phyloP scores from a whole-genome alignment of 2,797 vertebrate genomes.

The Melanotaenia parkinsoni region DNA sequence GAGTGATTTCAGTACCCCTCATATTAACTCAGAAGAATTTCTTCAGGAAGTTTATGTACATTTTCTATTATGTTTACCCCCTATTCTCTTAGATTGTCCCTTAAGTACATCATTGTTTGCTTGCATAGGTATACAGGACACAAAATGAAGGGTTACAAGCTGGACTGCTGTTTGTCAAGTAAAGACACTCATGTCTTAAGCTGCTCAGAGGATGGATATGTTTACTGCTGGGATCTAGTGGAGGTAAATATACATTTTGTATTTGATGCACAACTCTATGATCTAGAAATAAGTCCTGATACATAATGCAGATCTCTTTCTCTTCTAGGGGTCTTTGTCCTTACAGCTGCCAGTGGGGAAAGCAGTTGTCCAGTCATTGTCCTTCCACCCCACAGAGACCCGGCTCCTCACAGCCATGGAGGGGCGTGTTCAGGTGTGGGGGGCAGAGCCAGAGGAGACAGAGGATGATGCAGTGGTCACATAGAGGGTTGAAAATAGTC shows the following conservation, averaged over 20 bases:
- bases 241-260: constrained; percentile 48
- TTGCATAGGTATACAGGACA: constrained; percentile 88
- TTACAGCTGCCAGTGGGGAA: constrained; percentile 86
- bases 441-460: constrained; percentile 78
- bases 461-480: constrained; percentile 37
- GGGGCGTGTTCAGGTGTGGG: constrained; percentile 89
- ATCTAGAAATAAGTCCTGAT: background rate
- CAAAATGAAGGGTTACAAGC: constrained; percentile 90
- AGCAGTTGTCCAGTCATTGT: constrained; percentile 89
- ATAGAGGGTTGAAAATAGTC: constrained; percentile 20
- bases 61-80: background rate
- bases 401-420: constrained; percentile 86
- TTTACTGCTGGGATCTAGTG: constrained; percentile 92
- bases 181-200: constrained; percentile 91
- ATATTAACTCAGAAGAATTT: background rate
- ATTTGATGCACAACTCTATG: background rate
- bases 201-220: constrained; percentile 92
- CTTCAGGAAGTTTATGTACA: background rate
- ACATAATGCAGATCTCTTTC: background rate
- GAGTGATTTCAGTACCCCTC: background rate
- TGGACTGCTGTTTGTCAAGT: constrained; percentile 92
- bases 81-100: background rate
- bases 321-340: constrained; percentile 83
- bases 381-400: constrained; percentile 89
- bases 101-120: background rate